These are phyloP conservation scores for Bufo gargarizans DNA, from an alignment of 2,113 vertebrate genomes.

Conservation along the genomic window DNA sequence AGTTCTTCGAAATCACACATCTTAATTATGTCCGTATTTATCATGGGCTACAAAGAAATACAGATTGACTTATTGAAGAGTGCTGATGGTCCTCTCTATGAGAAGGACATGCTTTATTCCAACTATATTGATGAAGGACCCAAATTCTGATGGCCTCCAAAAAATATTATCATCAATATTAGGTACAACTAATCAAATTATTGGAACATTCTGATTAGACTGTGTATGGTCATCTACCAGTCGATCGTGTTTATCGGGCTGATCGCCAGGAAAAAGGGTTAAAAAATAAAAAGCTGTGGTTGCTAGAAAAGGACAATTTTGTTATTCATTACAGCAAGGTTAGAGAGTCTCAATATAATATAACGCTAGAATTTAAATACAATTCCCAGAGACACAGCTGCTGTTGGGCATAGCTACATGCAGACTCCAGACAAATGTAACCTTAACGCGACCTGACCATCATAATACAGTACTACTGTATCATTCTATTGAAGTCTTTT, in stretches of 20 bases:
- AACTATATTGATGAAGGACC: too few relatives aligned
- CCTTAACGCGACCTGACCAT: conserved; percentile 18
- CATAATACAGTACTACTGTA: not conserved
- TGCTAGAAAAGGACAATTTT: not conserved
- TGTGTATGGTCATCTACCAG: not conserved
- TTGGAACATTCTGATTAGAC: not conserved
- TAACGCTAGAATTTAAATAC: not conserved
- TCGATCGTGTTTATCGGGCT: not conserved
- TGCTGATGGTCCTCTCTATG: too few relatives aligned
- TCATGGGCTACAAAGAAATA: too few relatives aligned
- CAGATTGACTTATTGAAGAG: too few relatives aligned
- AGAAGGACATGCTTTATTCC: too few relatives aligned
- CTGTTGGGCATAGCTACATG: not conserved
- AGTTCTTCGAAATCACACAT: too few relatives aligned
- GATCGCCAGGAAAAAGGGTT: not conserved
- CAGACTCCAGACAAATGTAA: not conserved
- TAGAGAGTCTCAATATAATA: not conserved
- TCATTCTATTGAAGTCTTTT: not conserved
- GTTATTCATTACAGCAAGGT: not conserved
- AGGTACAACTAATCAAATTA: not conserved
- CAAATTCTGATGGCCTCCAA: too few relatives aligned
- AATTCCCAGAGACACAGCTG: conserved; percentile 1
- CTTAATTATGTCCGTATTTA: too few relatives aligned
- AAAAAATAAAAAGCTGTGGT: not conserved
- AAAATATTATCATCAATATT: too few relatives aligned